Percentiles rank a stretch among this genome's conserved stretches.
Conservation (phyloP, 2,113 vertebrate species). For the Ariopsis seemanni region DNA sequence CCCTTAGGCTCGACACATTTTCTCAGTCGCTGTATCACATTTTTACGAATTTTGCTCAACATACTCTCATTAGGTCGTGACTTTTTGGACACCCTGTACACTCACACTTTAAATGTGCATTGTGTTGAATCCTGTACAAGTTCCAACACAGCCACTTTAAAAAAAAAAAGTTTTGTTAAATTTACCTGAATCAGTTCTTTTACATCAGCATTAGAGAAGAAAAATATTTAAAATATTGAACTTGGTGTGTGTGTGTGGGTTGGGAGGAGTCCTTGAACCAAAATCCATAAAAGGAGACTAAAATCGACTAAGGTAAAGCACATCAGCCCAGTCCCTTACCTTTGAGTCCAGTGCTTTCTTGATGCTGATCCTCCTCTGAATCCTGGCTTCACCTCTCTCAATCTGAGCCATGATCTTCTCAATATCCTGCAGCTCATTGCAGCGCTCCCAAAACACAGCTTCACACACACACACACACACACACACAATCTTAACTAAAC, state of each 20-base stretch:
- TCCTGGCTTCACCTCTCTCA: constrained; percentile 96
- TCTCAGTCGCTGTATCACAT: neutral
- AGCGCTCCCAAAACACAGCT: constrained; percentile 99
- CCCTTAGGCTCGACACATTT: neutral
- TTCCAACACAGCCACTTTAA: neutral
- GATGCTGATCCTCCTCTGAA: constrained; percentile 97
- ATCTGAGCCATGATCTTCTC: constrained; percentile 99
- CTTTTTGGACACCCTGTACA: neutral
- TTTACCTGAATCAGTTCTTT: neutral
- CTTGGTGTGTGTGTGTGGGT: no score
- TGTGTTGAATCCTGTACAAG: neutral
- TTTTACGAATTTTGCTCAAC: neutral
- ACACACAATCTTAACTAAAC: neutral
- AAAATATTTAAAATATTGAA: neutral
- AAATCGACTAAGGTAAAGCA: neutral
- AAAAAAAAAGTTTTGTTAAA: no score
- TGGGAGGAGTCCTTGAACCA: neutral
- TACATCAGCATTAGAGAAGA: neutral
- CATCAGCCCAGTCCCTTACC: constrained; percentile 64
- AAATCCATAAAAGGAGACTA: neutral
- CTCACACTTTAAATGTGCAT: neutral
- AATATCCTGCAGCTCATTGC: constrained; percentile 97
- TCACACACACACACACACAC: constrained; percentile 36
- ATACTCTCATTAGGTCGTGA: neutral
- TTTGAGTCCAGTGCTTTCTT: constrained; percentile 98